A percentile compares a stretch with the other conserved stretches of the same genome.
Conservation (phyloP, 2,888 invertebrate species). For the Mythimna loreyi region DNA sequence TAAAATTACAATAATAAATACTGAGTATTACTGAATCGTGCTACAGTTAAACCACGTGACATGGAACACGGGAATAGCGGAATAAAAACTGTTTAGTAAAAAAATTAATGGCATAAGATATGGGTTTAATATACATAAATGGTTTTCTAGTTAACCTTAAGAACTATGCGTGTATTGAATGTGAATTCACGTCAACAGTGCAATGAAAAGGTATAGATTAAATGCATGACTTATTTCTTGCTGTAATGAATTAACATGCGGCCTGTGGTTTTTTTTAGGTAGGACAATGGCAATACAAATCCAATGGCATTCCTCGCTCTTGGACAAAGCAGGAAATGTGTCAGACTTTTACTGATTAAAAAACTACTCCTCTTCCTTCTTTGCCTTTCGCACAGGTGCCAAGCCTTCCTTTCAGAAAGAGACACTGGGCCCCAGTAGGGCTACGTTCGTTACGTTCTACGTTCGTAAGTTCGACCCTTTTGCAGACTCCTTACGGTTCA, state of each 20-base stretch:
- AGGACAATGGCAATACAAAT: too few species aligned
- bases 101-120: conserved; percentile 8
- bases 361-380: too few species aligned
- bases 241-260: neutral
- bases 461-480: too few species aligned
- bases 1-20: conserved; percentile 10
- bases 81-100: conserved; percentile 25
- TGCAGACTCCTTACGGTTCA: too few species aligned
- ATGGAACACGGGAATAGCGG: conserved; percentile 8
- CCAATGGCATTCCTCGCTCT: too few species aligned
- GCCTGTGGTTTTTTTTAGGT: neutral
- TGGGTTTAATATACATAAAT: conserved; percentile 9
- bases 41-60: neutral
- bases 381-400: too few species aligned
- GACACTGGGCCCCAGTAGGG: too few species aligned
- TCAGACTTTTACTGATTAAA: too few species aligned
- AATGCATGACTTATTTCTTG: neutral
- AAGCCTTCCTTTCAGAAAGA: too few species aligned
- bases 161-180: conserved; percentile 2
- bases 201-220: neutral
- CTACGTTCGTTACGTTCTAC: too few species aligned
- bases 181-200: neutral
- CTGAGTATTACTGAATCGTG: neutral
- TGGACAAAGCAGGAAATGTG: too few species aligned
- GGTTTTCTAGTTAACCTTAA: conserved; percentile 3